phyloP scores from a whole-genome alignment of 2,113 vertebrate species.

The Cryptotis parvus region DNA sequence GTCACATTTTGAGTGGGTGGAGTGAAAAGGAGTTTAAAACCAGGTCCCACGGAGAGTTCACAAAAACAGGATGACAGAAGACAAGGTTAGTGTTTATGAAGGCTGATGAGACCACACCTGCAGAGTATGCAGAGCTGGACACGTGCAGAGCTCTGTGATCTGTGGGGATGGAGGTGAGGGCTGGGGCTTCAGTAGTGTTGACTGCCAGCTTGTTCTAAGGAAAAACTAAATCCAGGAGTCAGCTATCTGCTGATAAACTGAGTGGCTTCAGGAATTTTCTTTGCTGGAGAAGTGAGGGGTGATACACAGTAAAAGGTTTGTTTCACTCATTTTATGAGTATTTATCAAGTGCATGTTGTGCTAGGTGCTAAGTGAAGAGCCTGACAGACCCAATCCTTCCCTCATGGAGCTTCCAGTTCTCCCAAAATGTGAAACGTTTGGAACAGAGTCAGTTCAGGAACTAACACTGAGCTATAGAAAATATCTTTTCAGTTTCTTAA shows the following conservation, averaged over 20 bases:
- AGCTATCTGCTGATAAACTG: not conserved
- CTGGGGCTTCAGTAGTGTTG: not conserved
- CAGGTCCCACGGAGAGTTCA: not conserved
- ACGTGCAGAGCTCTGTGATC: not conserved
- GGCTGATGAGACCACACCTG: not conserved
- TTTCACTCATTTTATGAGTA: not conserved
- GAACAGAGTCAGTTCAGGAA: not conserved
- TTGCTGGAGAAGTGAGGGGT: not conserved
- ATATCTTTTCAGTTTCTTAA: not conserved
- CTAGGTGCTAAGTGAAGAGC: not conserved
- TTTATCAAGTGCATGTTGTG: not conserved
- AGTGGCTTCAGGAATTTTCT: not conserved
- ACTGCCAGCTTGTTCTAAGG: not conserved
- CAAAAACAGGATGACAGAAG: not conserved
- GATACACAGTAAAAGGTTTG: not conserved
- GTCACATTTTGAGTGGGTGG: not conserved
- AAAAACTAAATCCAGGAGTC: not conserved
- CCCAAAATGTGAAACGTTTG: not conserved
- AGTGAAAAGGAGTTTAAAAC: not conserved
- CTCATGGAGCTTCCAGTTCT: not conserved
- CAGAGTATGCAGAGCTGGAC: too few species aligned
- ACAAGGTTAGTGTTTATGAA: not conserved
- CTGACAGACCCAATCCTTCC: fast-evolving
- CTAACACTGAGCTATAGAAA: not conserved
- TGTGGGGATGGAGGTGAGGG: not conserved